A percentile compares a stretch with the other conserved stretches of the same genome.
Evolutionary conservation across 1,140 invertebrate species (phyloP).

Genomic region (Plectus sambesii): DNA sequence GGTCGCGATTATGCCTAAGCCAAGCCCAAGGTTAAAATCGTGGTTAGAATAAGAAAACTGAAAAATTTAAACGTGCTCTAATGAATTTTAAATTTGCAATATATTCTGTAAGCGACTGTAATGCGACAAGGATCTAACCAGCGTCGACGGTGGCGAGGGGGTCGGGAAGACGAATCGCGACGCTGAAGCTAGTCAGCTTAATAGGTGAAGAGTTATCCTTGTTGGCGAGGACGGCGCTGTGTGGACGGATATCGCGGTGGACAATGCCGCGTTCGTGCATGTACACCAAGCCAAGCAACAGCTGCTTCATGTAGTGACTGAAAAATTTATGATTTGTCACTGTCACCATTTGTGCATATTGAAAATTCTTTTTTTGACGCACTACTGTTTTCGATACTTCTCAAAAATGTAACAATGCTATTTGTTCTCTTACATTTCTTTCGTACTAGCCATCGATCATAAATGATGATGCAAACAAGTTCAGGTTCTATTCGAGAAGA

Average conservation of each 20-base stretch:
- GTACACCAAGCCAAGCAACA: slow-evolving; percentile 40
- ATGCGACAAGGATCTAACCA: slow-evolving; percentile 19
- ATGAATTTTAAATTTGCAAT: slow-evolving; percentile 9
- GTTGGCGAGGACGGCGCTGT: slow-evolving; percentile 74
- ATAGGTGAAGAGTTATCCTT: slow-evolving; percentile 93
- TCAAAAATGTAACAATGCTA: too few species aligned
- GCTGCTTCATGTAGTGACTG: slow-evolving; percentile 40
- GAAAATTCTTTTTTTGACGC: too few species aligned
- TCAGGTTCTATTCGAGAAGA: too few species aligned
- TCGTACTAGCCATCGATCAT: too few species aligned
- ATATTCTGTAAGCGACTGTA: slow-evolving; percentile 8
- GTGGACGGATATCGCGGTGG: slow-evolving; percentile 42
- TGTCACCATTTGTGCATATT: too few species aligned
- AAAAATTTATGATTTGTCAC: too few species aligned
- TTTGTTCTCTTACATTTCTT: too few species aligned
- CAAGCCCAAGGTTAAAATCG: not conserved
- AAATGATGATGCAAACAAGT: too few species aligned
- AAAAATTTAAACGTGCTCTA: slow-evolving; percentile 30
- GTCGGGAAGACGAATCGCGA: slow-evolving; percentile 67
- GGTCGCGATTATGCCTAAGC: not conserved
- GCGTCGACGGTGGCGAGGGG: slow-evolving; percentile 5
- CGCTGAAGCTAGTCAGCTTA: slow-evolving; percentile 92
- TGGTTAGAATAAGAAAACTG: not conserved
- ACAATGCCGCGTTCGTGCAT: slow-evolving; percentile 37
- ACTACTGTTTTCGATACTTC: too few species aligned